phyloP scores from a whole-genome alignment of 2,797 vertebrate genomes.

The Pygocentrus nattereri region DNA sequence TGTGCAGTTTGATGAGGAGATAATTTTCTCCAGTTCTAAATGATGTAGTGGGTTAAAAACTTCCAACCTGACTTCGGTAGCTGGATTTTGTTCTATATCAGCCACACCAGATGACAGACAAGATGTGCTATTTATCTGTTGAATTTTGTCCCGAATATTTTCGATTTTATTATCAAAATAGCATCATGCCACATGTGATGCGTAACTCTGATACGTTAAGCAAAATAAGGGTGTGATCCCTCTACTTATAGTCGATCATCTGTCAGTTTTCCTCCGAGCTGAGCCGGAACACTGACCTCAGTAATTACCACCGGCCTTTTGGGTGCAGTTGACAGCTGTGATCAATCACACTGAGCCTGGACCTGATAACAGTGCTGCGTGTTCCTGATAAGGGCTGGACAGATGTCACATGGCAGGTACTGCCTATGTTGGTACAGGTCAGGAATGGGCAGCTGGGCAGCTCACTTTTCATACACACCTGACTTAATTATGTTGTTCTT shows the following conservation, averaged over 20 bases:
- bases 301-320: neutral
- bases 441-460: neutral
- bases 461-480: neutral
- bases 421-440: neutral
- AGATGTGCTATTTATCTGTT: too few relatives aligned
- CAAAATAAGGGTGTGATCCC: neutral
- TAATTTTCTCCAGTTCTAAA: too few relatives aligned
- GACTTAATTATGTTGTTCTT: neutral
- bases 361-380: neutral
- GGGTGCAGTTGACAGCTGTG: neutral
- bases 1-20: too few relatives aligned
- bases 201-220: neutral
- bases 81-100: too few relatives aligned
- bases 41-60: too few relatives aligned
- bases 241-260: neutral
- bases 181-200: neutral
- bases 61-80: too few relatives aligned
- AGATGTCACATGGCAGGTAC: neutral
- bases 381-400: neutral
- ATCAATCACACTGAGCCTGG: neutral
- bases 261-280: neutral
- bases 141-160: too few relatives aligned
- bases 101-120: too few relatives aligned
- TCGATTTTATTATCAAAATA: too few relatives aligned
- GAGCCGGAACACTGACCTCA: neutral